Conservation (phyloP, 2,797 vertebrate genomes). For the Hemitrygon akajei region DNA sequence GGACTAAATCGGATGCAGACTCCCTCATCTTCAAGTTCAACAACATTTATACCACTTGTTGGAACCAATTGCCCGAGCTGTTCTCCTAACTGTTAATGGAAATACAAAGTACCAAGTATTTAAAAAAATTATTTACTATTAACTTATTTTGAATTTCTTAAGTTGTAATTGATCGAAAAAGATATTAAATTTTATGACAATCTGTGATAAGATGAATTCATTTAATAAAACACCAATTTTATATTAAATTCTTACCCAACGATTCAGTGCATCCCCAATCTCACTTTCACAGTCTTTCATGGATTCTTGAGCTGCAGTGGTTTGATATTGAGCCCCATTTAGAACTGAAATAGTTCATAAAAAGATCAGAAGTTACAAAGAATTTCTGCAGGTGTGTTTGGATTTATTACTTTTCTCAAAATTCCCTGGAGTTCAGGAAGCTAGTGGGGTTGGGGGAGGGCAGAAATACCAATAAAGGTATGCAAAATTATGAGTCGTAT, state of each 20-base stretch:
- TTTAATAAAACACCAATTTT: neutral
- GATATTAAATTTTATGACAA: neutral
- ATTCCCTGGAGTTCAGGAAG: no score
- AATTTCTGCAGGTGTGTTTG: neutral
- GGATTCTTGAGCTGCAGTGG: constrained; percentile 43
- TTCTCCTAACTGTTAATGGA: constrained; percentile 70
- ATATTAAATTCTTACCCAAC: constrained; percentile 70
- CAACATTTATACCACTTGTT: constrained; percentile 73
- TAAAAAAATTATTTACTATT: neutral
- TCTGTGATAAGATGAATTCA: neutral
- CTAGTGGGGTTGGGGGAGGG: no score
- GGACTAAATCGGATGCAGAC: constrained; percentile 83
- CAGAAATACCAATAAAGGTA: no score
- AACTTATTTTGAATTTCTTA: neutral
- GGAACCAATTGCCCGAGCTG: constrained; percentile 73
- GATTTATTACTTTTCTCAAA: neutral
- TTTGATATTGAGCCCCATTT: constrained; percentile 50
- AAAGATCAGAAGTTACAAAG: constrained; percentile 34
- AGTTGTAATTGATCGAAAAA: neutral
- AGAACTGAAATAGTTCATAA: constrained; percentile 39
- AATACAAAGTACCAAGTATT: neutral
- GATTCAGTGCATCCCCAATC: constrained; percentile 75
- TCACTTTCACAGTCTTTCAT: constrained; percentile 61
- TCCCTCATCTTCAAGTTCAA: constrained; percentile 85
- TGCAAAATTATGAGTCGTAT: no score